These are phyloP conservation scores for Lasioglossum leucozonium DNA, from an alignment of 2,888 invertebrate genomes.

Conservation along the genomic window DNA sequence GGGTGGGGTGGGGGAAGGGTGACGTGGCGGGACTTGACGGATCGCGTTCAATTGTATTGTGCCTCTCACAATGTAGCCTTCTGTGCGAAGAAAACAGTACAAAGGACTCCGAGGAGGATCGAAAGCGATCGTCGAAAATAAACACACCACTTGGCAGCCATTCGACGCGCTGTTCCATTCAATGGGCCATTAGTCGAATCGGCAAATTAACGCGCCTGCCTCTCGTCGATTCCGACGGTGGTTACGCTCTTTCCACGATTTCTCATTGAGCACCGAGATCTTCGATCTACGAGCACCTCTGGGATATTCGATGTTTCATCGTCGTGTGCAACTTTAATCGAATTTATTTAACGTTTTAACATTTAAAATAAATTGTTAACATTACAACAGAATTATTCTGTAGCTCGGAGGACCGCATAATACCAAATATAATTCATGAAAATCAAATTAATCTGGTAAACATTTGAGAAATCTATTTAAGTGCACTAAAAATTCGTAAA, in stretches of 20 bases:
- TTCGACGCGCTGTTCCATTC: conserved; percentile 64
- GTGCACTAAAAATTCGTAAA: too few relatives aligned
- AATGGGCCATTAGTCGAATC: conserved; percentile 28
- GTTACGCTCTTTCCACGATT: background rate
- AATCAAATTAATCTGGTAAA: background rate
- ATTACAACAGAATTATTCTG: background rate
- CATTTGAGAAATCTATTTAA: background rate
- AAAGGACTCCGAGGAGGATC: conserved; percentile 48
- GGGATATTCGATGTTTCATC: background rate
- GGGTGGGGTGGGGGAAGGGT: background rate
- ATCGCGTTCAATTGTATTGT: conserved; percentile 51
- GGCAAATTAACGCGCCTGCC: conserved; percentile 23
- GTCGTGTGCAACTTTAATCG: background rate
- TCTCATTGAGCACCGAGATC: background rate
- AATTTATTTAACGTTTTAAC: background rate
- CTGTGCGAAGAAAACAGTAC: conserved; percentile 49
- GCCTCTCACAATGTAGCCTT: conserved; percentile 43
- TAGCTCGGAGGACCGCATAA: background rate
- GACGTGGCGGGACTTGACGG: conserved; percentile 26
- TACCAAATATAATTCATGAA: background rate
- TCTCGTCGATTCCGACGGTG: background rate
- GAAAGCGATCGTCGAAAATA: conserved; percentile 65
- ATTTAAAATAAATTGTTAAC: background rate
- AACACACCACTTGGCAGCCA: conserved; percentile 65
- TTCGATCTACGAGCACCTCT: background rate